Evolutionary conservation across 2,113 vertebrate species (phyloP).

Genomic region (Dicentrarchus labrax): DNA sequence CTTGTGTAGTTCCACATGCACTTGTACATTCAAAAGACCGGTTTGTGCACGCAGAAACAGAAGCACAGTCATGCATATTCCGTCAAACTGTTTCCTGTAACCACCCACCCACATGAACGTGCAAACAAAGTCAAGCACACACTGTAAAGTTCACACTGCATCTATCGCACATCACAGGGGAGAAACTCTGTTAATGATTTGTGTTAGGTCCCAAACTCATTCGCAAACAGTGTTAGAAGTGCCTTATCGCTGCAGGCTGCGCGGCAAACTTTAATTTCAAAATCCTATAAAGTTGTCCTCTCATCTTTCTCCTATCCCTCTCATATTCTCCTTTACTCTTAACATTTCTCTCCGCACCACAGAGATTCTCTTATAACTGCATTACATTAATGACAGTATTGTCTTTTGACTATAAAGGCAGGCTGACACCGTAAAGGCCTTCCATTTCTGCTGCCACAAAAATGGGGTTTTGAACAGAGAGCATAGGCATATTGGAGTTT

Average conservation of each 20-base stretch:
- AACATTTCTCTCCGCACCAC: slow-evolving; percentile 24
- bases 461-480: slow-evolving; percentile 26
- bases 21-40: neutral
- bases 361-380: slow-evolving; percentile 5
- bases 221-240: slow-evolving; percentile 56
- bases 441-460: slow-evolving; percentile 24
- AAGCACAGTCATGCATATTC: slow-evolving; percentile 51
- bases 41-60: slow-evolving; percentile 18
- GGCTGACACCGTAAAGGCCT: slow-evolving; percentile 12
- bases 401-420: slow-evolving; percentile 44
- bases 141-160: slow-evolving; percentile 48
- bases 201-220: slow-evolving; percentile 53
- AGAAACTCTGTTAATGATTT: slow-evolving; percentile 64
- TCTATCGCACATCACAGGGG: slow-evolving; percentile 43
- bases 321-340: slow-evolving; percentile 25
- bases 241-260: slow-evolving; percentile 49
- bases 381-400: slow-evolving; percentile 60
- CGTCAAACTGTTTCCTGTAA: slow-evolving; percentile 37
- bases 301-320: slow-evolving; percentile 30
- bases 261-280: slow-evolving; percentile 55
- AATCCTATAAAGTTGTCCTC: slow-evolving; percentile 57
- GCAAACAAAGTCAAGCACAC: slow-evolving; percentile 41
- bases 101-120: slow-evolving; percentile 40
- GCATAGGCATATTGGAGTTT: slow-evolving; percentile 26
- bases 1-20: slow-evolving; percentile 8